phyloP scores from a whole-genome alignment of 2,797 vertebrate genomes.

The Lagorchestes hirsutus region DNA sequence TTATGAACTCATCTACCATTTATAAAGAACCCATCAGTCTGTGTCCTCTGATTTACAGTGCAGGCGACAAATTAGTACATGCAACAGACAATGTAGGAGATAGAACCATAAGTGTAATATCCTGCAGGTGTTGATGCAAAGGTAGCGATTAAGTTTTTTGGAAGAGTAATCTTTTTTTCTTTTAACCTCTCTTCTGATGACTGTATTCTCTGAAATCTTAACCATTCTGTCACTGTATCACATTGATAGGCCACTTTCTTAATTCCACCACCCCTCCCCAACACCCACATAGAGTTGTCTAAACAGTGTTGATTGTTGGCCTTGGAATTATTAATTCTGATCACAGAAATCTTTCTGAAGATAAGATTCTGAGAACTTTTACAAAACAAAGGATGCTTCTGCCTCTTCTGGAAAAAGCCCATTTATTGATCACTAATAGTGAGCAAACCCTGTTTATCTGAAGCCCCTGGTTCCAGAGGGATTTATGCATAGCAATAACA shows the following conservation, averaged over 20 bases:
- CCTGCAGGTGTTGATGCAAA: not conserved
- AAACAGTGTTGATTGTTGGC: not conserved
- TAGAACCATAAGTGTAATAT: slow-evolving; percentile 16
- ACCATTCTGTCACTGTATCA: fast-evolving
- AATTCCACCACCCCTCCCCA: not conserved
- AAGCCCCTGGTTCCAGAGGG: slow-evolving; percentile 57
- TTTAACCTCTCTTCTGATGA: not conserved
- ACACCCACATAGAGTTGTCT: fast-evolving
- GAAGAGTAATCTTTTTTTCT: not conserved
- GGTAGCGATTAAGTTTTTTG: not conserved
- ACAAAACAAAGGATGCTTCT: slow-evolving; percentile 67
- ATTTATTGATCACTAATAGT: slow-evolving; percentile 76
- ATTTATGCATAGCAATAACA: slow-evolving; percentile 75
- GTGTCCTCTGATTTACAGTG: slow-evolving; percentile 28
- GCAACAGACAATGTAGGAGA: slow-evolving; percentile 3
- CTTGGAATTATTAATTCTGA: slow-evolving; percentile 23
- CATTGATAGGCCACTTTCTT: not conserved
- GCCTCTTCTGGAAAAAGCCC: slow-evolving; percentile 70
- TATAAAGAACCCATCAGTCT: slow-evolving; percentile 55
- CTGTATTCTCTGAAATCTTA: slow-evolving; percentile 15
- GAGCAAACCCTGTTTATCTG: slow-evolving; percentile 74
- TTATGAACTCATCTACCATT: slow-evolving; percentile 18
- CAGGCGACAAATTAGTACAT: not conserved
- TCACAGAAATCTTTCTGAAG: slow-evolving; percentile 9
- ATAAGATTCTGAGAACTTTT: slow-evolving; percentile 39